Percentiles rank a stretch among this genome's conserved stretches.
Evolutionary conservation across 2,797 vertebrate species (phyloP).

Genomic region (Onychomys torridus): DNA sequence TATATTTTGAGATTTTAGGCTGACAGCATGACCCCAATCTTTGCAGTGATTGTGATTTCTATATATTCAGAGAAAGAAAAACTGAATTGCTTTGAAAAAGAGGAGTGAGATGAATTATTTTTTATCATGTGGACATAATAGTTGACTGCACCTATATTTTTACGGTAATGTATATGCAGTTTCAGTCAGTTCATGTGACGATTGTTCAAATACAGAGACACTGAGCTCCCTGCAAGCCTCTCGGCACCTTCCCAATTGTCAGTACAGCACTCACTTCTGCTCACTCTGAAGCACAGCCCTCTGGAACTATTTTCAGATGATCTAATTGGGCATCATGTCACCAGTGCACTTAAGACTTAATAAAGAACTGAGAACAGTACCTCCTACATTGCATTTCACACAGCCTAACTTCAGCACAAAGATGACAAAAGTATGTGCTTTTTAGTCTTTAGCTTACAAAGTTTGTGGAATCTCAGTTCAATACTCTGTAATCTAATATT

Average conservation of each 20-base stretch:
- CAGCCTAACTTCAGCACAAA: not conserved
- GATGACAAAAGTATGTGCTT: not conserved
- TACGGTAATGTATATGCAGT: not conserved
- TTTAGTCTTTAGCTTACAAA: constrained; percentile 11
- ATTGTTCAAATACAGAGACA: constrained; percentile 34
- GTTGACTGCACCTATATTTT: constrained; percentile 6
- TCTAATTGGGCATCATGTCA: not conserved
- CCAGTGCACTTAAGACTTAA: not conserved
- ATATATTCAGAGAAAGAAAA: constrained; percentile 8
- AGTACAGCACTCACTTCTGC: not conserved
- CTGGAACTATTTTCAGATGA: constrained; percentile 15
- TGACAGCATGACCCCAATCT: not conserved
- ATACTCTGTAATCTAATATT: not conserved
- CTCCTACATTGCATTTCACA: not conserved
- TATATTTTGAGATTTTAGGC: constrained; percentile 51
- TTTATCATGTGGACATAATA: not conserved
- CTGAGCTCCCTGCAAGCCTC: not conserved
- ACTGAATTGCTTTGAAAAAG: not conserved
- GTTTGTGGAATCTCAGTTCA: not conserved
- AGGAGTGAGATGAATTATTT: not conserved
- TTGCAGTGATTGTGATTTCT: not conserved
- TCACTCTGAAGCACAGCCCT: not conserved
- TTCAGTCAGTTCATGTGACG: constrained; percentile 4
- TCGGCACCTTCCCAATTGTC: not conserved
- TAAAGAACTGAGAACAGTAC: not conserved